Base-by-base conservation (phyloP, 2,888 invertebrate genomes). In the Netelia inedita region DNA sequence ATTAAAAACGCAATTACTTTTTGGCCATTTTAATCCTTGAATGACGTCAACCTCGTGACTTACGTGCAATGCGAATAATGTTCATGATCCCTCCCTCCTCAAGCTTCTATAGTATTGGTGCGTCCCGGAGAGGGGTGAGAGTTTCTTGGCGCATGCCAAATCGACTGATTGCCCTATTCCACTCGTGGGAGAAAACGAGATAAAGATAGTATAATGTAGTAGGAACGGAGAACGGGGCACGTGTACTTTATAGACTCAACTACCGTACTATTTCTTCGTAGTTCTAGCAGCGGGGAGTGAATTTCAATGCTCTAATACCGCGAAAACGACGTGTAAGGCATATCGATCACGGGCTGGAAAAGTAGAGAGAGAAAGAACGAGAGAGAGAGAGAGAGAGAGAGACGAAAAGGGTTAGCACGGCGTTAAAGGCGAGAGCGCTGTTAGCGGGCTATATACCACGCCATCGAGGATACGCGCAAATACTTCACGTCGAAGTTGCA, bases 301-400 rank as follows among this genome's bases (percentile, higher is more conserved):
- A 88, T 88, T 83, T 83, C 86, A 85, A 88, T 87, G 86, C 71
- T 83, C 72, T 86, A 83, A 85, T 83, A 83, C 85, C 74, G 80
- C 79, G 81, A 80, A 78, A 85, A 85, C 86, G 82, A 87, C 86
- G 87, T 87, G 85, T 75, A 46, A 86, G 83, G 79, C 55, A 53
- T 85, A 87, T 88, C 87, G 88, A 88, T 88, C 85, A 68, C 65
- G n/a, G 46, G 59, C 57, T 19, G 16, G 69, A 71, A 23, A 46
- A 19, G 28, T 65, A 28, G 55, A 35, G 35, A 79, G 53, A 53
- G 16, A 35, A 21, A 50, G 16, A 46, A 43, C 55, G 23, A 59
- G 68, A 69, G 46, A 41, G 11, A 35, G n/a, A n/a, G n/a, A 43
- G 72, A 23, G 61, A 28, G 28, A 69, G 46, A 35, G n/a, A 50